These are phyloP conservation scores for Prionace glauca DNA, from an alignment of 2,797 vertebrate species.

Conservation along the genomic window DNA sequence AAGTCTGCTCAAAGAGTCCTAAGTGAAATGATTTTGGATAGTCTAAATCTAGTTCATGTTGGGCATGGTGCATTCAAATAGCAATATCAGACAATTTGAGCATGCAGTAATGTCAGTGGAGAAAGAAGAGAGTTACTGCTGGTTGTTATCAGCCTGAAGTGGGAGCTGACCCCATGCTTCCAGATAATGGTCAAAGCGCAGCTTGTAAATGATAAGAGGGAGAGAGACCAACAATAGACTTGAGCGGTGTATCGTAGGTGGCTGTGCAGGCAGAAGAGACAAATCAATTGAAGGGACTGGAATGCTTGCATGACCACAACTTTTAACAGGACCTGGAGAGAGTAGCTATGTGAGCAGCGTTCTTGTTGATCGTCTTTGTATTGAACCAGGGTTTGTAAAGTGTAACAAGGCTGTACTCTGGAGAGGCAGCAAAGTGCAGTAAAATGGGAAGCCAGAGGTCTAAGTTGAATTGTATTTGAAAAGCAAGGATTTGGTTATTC, in stretches of 20 bases:
- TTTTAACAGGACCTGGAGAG: not conserved
- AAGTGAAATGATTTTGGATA: not conserved
- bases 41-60: not conserved
- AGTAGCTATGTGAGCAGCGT: not conserved
- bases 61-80: not conserved
- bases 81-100: not conserved
- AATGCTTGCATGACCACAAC: not conserved
- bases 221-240: not conserved
- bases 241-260: not conserved
- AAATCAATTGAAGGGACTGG: not conserved
- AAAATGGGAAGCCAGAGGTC: not conserved
- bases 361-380: not conserved
- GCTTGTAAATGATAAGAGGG: not conserved
- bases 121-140: not conserved
- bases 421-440: no score
- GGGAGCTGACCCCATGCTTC: not conserved
- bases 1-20: not conserved
- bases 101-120: not conserved
- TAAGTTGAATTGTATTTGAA: not conserved
- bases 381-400: not conserved
- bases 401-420: not conserved
- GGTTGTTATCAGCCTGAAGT: not conserved
- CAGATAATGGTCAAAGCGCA: not conserved
- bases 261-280: not conserved
- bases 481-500: not conserved